Evolutionary conservation across 2,113 vertebrate species (phyloP).

Genomic region (Sylvilagus bachmani): DNA sequence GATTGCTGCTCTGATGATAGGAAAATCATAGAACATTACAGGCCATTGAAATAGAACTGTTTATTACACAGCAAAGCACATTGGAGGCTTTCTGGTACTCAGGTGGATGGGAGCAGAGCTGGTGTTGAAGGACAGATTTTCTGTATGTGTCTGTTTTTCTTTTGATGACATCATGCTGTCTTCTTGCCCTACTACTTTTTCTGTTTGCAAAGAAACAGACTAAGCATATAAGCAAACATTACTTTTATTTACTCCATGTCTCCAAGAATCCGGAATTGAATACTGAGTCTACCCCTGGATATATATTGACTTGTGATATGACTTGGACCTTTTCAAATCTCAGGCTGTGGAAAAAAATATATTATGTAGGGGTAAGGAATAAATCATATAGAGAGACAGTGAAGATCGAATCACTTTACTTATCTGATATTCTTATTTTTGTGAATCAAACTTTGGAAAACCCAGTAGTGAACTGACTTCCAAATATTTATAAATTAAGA

Average conservation of each 20-base stretch:
- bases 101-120: neutral
- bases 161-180: constrained; percentile 31
- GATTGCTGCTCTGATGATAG: neutral
- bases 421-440: neutral
- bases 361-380: neutral
- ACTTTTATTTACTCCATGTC: constrained; percentile 24
- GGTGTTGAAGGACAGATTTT: neutral
- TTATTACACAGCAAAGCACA: constrained; percentile 6
- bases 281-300: neutral
- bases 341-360: neutral
- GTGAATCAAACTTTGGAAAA: constrained; percentile 6
- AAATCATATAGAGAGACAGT: neutral
- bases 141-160: neutral
- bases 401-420: neutral
- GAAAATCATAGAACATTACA: neutral
- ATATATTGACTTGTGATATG: neutral
- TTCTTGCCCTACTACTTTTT: neutral
- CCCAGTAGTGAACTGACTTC: neutral
- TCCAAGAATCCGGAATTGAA: constrained; percentile 4
- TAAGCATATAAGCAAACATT: neutral
- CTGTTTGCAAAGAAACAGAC: constrained; percentile 21
- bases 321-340: constrained; percentile 25
- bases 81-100: neutral
- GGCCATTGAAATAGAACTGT: neutral
- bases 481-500: constrained; percentile 13